Evolutionary conservation across 2,113 vertebrate species (phyloP).

Genomic region (Hippocampus comes): DNA sequence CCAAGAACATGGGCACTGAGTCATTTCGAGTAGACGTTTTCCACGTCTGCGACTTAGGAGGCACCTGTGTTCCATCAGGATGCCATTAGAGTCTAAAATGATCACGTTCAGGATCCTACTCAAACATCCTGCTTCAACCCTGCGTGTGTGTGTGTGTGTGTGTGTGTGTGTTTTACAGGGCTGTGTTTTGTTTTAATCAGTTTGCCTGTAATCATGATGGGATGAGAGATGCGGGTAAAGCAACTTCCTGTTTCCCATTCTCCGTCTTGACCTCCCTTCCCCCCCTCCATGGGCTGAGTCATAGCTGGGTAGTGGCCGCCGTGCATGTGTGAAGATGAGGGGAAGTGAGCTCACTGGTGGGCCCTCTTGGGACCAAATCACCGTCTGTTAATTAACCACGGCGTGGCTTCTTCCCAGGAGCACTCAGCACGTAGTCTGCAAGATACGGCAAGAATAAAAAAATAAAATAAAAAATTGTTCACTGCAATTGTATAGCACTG

Average conservation of each 20-base stretch:
- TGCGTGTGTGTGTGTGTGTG: not conserved
- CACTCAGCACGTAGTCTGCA: constrained; percentile 43
- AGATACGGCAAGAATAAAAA: constrained; percentile 14
- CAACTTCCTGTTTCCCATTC: constrained; percentile 63
- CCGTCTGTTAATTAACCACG: constrained; percentile 65
- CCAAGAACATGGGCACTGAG: constrained; percentile 48
- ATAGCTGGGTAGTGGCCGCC: constrained; percentile 55
- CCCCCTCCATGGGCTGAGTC: constrained; percentile 52
- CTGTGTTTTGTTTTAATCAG: constrained; percentile 69
- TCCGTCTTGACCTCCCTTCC: constrained; percentile 18
- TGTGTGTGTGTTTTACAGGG: constrained; percentile 5
- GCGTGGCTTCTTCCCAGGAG: constrained; percentile 46
- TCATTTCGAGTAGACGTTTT: constrained; percentile 54
- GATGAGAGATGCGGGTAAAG: constrained; percentile 62
- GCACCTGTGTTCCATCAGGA: constrained; percentile 69
- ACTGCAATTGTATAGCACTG: not conserved
- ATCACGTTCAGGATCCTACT: constrained; percentile 51
- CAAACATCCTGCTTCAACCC: constrained; percentile 58
- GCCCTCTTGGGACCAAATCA: constrained; percentile 57
- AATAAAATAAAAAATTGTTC: constrained; percentile 14
- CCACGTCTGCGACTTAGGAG: constrained; percentile 47
- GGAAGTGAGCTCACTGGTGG: constrained; percentile 72
- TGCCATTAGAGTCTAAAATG: constrained; percentile 60
- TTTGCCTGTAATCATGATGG: constrained; percentile 68
- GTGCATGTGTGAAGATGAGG: constrained; percentile 62